Base-by-base conservation (phyloP, 2,888 invertebrate genomes). In the Cantharis flavilabris region DNA sequence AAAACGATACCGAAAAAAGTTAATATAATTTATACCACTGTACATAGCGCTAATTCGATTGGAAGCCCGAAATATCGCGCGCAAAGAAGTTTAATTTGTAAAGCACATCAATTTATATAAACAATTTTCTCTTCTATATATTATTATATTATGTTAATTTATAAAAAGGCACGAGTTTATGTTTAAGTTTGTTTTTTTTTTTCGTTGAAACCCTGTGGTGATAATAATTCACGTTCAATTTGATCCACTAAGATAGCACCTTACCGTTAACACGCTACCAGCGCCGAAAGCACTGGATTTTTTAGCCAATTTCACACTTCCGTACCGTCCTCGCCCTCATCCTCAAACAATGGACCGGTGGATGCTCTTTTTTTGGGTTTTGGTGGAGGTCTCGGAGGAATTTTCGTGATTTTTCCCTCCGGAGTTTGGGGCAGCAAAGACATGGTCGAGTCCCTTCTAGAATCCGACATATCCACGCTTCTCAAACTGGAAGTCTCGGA, bases 251-350 rank as follows among this genome's bases (percentile, higher is more conserved):
- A 73, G n/a, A 69, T 78, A 82, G 80, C 83, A 81, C 83, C 81
- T 79, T 81, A 80, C 64, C 49, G 49, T 75, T 80, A 84, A 80
- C 83, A 83, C 74, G 81, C 83, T 82, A 87, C 86, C 84, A 87
- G 86, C 82, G 85, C 86, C 77, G 80, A 76, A 69, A 87, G 85
- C 84, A 86, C 87, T 86, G 86, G 86, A 85, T 87, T 86, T 84
- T 84, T 84, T 82, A 88, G 87, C 87, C 86, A 87, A 83, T 89
- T 89, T 91, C 93, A 95, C 90, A 96, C 96, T 90, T 96, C 96
- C 83, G 96, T 96, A 81, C 96, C 96, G 83, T 96, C 96, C 86
- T 96, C 96, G 28, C 95, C 95, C 88, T 96, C 96, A 86, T 96
- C 96, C 86, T 96, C 96, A 85, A 95, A 96, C 80, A 96, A 88